Conservation (phyloP, 1,140 invertebrate genomes). For the Drosophila sp. region DNA sequence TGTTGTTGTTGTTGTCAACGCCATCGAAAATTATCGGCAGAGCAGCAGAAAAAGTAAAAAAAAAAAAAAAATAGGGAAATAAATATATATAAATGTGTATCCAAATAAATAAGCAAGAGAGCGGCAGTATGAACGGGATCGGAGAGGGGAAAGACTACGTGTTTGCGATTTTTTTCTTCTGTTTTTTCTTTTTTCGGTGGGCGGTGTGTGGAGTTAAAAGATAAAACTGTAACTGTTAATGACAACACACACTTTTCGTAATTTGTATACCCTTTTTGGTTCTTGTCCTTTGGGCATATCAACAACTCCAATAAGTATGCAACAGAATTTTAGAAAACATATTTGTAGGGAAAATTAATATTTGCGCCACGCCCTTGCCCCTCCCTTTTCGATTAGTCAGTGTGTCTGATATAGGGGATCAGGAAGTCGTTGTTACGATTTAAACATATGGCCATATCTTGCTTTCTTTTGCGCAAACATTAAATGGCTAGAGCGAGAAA, state of each 20-base stretch:
- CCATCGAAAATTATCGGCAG: constrained; percentile 20
- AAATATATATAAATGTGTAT: constrained; percentile 8
- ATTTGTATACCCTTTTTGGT: not conserved
- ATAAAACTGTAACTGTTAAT: constrained; percentile 14
- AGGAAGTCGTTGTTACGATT: not conserved
- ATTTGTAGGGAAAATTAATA: not conserved
- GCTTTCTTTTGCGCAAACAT: not conserved
- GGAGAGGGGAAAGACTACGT: not conserved
- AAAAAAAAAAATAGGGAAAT: not conserved
- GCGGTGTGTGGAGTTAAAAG: constrained; percentile 38
- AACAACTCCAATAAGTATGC: constrained; percentile 5
- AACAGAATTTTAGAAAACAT: not conserved
- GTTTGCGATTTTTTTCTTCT: not conserved
- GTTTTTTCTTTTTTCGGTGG: constrained; percentile 23
- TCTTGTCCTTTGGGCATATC: constrained; percentile 1
- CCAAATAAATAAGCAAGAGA: constrained; percentile 9
- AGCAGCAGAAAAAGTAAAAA: constrained; percentile 8
- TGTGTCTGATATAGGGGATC: not conserved
- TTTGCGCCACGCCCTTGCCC: not conserved
- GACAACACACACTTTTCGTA: constrained; percentile 8
- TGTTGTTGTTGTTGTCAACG: constrained; percentile 18
- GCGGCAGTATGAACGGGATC: not conserved
- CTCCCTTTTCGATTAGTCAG: too few species aligned
- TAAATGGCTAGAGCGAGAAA: not conserved
- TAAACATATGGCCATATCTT: not conserved